A percentile compares a stretch with the other conserved stretches of the same genome.
These are phyloP conservation scores for Sinohyriopsis cumingii DNA, from an alignment of 2,888 invertebrate species.

Conservation along the genomic window DNA sequence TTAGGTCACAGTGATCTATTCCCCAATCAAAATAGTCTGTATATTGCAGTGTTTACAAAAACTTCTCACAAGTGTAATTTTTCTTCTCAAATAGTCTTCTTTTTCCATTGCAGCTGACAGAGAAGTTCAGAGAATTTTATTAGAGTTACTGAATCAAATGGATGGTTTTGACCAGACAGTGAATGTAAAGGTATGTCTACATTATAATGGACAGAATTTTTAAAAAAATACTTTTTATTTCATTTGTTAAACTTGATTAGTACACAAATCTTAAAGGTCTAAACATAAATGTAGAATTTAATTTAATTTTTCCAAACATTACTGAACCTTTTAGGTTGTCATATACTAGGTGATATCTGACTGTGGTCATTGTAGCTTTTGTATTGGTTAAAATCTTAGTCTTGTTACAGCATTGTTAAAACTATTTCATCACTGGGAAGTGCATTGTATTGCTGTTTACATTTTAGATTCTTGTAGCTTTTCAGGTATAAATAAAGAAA, in stretches of 20 bases:
- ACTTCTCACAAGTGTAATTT: not conserved
- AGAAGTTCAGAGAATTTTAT: constrained; percentile 96
- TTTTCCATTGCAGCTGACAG: constrained; percentile 82
- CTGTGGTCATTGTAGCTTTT: too few relatives aligned
- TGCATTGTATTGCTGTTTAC: too few relatives aligned
- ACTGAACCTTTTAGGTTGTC: too few relatives aligned
- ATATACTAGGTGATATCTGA: too few relatives aligned
- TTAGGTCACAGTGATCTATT: too few relatives aligned
- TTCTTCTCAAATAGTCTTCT: not conserved
- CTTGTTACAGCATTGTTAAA: too few relatives aligned
- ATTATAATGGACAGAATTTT: not conserved
- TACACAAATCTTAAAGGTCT: not conserved
- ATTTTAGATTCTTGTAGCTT: too few relatives aligned
- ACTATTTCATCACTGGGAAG: too few relatives aligned
- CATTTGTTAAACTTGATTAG: not conserved
- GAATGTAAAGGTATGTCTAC: constrained; percentile 90
- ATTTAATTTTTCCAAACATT: not conserved
- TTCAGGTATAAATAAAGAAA: too few relatives aligned
- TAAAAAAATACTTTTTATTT: not conserved
- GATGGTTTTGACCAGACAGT: constrained; percentile 99
- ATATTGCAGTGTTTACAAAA: too few relatives aligned
- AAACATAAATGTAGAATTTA: not conserved
- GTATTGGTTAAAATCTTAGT: too few relatives aligned
- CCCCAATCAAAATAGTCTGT: too few relatives aligned
- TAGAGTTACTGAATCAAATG: constrained; percentile 99